Percentiles rank a stretch among this genome's conserved stretches.
Evolutionary conservation across 2,888 invertebrate species (phyloP).

Genomic region (Tachina grossa): DNA sequence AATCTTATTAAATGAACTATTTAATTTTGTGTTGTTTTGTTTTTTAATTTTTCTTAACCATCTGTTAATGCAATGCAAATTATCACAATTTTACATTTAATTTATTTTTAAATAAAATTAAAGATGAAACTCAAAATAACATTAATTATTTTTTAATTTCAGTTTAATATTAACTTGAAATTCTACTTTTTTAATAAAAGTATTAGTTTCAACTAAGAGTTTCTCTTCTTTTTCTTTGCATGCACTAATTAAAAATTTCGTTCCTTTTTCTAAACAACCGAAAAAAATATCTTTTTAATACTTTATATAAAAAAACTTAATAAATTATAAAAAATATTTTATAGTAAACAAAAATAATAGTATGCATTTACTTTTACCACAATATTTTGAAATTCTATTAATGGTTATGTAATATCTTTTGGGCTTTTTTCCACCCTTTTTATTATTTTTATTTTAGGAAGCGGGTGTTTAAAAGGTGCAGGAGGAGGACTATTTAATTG

Average conservation of each 20-base stretch:
- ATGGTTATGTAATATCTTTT: constrained; percentile 15
- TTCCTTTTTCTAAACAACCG: constrained; percentile 10
- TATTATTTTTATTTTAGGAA: constrained; percentile 40
- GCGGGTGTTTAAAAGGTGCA: constrained; percentile 28
- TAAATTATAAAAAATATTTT: not conserved
- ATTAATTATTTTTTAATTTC: constrained; percentile 21
- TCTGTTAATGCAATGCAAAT: constrained; percentile 79
- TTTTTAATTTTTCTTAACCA: not conserved
- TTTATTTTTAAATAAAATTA: constrained; percentile 52
- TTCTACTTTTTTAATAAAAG: constrained; percentile 68
- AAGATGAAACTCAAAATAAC: constrained; percentile 32
- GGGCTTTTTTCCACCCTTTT: not conserved
- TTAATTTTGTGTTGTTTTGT: constrained; percentile 17
- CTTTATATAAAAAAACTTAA: not conserved
- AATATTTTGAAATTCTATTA: constrained; percentile 1
- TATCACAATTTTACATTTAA: constrained; percentile 74
- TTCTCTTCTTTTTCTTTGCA: constrained; percentile 15
- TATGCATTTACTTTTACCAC: not conserved
- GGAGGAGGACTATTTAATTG: constrained; percentile 56
- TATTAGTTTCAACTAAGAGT: constrained; percentile 58
- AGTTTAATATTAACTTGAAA: constrained; percentile 38
- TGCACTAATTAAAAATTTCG: constrained; percentile 13
- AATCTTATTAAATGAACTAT: constrained; percentile 2
- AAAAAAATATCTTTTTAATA: not conserved
- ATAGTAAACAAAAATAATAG: constrained; percentile 16